phyloP scores from a whole-genome alignment of 1,140 invertebrate species.

The Ceratosolen fusciceps region DNA sequence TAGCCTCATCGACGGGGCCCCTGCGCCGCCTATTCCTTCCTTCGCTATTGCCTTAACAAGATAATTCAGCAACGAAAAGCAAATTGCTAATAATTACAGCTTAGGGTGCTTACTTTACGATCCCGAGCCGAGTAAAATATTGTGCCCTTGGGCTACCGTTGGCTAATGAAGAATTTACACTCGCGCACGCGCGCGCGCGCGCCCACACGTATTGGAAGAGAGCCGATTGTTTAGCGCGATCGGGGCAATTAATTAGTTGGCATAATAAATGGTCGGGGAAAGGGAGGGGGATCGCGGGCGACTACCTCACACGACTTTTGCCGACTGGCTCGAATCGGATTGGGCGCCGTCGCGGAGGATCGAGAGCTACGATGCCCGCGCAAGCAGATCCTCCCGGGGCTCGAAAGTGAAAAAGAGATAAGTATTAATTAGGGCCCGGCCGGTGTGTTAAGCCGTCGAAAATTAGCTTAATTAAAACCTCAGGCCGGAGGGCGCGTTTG shows the following conservation, averaged over 20 bases:
- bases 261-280: slow-evolving; percentile 13
- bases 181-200: not conserved
- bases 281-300: not conserved
- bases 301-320: not conserved
- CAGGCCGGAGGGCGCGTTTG: slow-evolving; percentile 4
- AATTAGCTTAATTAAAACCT: slow-evolving; percentile 43
- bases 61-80: not conserved
- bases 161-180: not conserved
- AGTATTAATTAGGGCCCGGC: not conserved
- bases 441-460: slow-evolving; percentile 16
- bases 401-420: not conserved
- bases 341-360: too few species aligned
- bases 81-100: slow-evolving; percentile 7
- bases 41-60: not conserved
- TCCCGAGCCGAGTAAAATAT: not conserved
- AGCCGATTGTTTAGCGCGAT: slow-evolving; percentile 12
- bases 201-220: not conserved
- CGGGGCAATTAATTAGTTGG: not conserved
- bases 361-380: too few species aligned
- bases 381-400: not conserved
- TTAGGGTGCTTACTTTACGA: not conserved
- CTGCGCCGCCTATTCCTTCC: not conserved
- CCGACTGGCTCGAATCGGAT: slow-evolving; percentile 9
- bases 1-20: not conserved
- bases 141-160: not conserved